These are phyloP conservation scores for Octonoba sinensis DNA, from an alignment of 2,888 invertebrate species.

Conservation along the genomic window DNA sequence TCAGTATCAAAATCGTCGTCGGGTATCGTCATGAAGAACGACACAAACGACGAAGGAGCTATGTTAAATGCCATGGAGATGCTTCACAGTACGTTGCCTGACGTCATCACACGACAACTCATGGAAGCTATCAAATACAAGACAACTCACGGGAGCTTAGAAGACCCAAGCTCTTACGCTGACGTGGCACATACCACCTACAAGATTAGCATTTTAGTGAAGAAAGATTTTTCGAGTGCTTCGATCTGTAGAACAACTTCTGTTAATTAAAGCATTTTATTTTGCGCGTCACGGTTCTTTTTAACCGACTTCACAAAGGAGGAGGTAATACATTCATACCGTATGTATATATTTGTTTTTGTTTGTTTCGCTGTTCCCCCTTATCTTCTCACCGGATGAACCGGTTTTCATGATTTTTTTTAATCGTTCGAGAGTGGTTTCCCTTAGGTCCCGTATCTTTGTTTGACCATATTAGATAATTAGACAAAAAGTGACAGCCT, in stretches of 20 bases:
- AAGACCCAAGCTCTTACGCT: conserved; percentile 37
- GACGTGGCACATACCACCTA: conserved; percentile 10
- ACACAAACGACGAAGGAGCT: conserved; percentile 9
- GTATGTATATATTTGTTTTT: too few relatives aligned
- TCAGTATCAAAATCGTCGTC: background rate
- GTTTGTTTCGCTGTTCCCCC: too few relatives aligned
- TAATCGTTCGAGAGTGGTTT: too few relatives aligned
- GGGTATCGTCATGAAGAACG: conserved; percentile 9
- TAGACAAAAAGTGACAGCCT: too few relatives aligned
- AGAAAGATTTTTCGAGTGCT: conserved; percentile 5
- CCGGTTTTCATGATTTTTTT: too few relatives aligned
- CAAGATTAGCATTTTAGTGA: conserved; percentile 1
- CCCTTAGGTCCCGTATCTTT: too few relatives aligned
- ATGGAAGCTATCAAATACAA: conserved; percentile 35
- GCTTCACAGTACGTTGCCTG: conserved; percentile 4
- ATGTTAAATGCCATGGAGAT: conserved; percentile 20
- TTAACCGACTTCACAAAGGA: too few relatives aligned
- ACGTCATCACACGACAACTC: conserved; percentile 16
- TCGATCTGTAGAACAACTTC: conserved; percentile 36
- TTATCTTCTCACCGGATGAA: too few relatives aligned
- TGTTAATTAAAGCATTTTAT: conserved; percentile 23
- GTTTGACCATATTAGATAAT: too few relatives aligned
- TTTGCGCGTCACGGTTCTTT: too few relatives aligned
- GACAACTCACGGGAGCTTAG: conserved; percentile 23
- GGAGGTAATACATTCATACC: too few relatives aligned